phyloP scores from a whole-genome alignment of 1,140 invertebrate genomes.

The Lithobius niger region DNA sequence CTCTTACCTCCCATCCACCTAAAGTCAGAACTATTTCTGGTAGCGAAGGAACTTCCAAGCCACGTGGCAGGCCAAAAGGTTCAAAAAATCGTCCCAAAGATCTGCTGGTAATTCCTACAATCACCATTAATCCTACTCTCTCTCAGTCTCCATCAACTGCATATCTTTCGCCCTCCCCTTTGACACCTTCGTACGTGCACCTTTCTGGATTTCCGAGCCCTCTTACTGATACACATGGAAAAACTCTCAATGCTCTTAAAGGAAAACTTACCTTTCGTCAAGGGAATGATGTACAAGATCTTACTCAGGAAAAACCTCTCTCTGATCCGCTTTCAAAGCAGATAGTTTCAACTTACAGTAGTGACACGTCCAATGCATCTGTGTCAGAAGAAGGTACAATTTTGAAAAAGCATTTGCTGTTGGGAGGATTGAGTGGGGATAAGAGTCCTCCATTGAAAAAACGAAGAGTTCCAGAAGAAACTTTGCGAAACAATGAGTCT shows the following conservation, averaged over 20 bases:
- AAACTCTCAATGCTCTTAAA: conserved; percentile 1
- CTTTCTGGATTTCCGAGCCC: neutral
- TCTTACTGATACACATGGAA: neutral
- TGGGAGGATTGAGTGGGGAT: neutral
- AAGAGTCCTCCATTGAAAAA: conserved; percentile 21
- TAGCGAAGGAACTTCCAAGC: conserved; percentile 15
- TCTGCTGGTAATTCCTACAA: neutral
- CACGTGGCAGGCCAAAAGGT: conserved; percentile 24
- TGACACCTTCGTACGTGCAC: neutral
- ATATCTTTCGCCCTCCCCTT: too few relatives aligned
- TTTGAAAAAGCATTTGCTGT: conserved; percentile 21
- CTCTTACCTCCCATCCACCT: too few relatives aligned
- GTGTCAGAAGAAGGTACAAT: conserved; percentile 15
- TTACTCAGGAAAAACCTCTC: neutral
- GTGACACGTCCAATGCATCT: too few relatives aligned
- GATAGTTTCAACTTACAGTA: too few relatives aligned
- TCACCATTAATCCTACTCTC: too few relatives aligned
- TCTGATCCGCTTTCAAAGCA: too few relatives aligned
- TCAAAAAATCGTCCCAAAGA: conserved; percentile 23
- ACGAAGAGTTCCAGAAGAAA: conserved; percentile 23
- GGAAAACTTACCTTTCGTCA: neutral
- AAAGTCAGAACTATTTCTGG: too few relatives aligned
- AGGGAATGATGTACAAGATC: neutral
- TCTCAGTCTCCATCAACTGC: too few relatives aligned
- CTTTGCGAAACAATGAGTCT: neutral